Conservation (phyloP, 2,888 invertebrate species). For the Drosophila villosipedis region DNA sequence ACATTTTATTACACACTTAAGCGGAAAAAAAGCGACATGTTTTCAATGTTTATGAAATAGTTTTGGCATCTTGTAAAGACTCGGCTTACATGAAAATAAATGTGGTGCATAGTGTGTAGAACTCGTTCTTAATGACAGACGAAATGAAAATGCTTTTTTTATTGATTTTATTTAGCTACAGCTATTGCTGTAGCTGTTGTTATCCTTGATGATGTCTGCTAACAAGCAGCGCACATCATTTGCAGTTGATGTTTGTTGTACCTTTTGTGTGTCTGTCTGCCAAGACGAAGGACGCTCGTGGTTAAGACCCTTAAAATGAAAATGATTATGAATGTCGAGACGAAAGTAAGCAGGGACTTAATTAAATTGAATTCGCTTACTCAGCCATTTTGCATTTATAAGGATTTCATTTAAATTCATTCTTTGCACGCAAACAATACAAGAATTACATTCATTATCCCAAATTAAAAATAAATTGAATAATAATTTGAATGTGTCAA, state of each 20-base stretch:
- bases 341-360: conserved; percentile 14
- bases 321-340: conserved; percentile 27
- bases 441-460: background rate
- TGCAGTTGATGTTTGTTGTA: conserved; percentile 49
- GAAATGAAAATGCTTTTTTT: conserved; percentile 50
- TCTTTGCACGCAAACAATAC: background rate
- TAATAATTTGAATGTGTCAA: conserved; percentile 2
- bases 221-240: conserved; percentile 60
- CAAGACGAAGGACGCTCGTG: conserved; percentile 19
- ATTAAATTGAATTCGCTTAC: conserved; percentile 31
- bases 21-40: conserved; percentile 14
- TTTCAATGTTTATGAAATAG: conserved; percentile 24
- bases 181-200: conserved; percentile 22
- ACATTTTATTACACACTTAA: conserved; percentile 37
- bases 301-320: conserved; percentile 1
- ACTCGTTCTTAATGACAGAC: conserved; percentile 14
- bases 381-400: conserved; percentile 3
- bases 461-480: background rate
- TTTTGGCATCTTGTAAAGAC: conserved; percentile 31
- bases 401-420: conserved; percentile 10
- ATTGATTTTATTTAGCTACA: conserved; percentile 39
- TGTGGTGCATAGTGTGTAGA: conserved; percentile 8
- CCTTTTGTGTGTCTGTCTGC: conserved; percentile 30
- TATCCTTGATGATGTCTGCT: conserved; percentile 50
- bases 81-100: conserved; percentile 24